phyloP scores from a whole-genome alignment of 1,140 invertebrate species.

The Polypedilum pembai region DNA sequence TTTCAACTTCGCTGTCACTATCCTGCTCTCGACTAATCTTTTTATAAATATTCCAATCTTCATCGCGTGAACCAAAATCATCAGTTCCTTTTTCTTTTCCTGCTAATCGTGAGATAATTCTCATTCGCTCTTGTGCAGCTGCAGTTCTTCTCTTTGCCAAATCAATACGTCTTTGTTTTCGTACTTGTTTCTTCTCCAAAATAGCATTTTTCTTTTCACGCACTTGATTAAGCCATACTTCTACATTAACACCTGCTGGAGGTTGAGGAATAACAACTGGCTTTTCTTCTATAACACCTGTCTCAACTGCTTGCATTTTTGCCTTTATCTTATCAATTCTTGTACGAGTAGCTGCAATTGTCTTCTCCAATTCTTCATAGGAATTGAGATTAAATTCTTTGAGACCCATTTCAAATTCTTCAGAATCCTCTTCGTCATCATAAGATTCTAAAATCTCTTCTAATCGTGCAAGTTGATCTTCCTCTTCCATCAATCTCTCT shows the following conservation, averaged over 20 bases:
- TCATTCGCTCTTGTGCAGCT: conserved; percentile 87
- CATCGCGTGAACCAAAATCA: conserved; percentile 86
- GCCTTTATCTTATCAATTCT: conserved; percentile 73
- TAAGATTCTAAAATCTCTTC: conserved; percentile 49
- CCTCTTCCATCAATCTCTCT: conserved; percentile 77
- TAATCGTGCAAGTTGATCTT: conserved; percentile 74
- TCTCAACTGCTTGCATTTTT: conserved; percentile 64
- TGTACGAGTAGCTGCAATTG: conserved; percentile 62
- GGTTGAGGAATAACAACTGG: conserved; percentile 41
- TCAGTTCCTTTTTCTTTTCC: conserved; percentile 78
- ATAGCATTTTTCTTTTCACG: conserved; percentile 57
- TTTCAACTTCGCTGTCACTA: conserved; percentile 85
- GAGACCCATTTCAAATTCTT: conserved; percentile 48
- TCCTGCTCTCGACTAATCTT: conserved; percentile 70
- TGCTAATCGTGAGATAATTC: conserved; percentile 83
- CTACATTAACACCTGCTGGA: conserved; percentile 45
- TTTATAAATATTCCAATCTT: conserved; percentile 95
- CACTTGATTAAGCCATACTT: conserved; percentile 58
- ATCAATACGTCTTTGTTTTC: conserved; percentile 73
- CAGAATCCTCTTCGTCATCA: conserved; percentile 35
- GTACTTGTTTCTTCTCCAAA: conserved; percentile 56
- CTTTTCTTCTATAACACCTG: conserved; percentile 47
- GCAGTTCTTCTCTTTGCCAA: conserved; percentile 82
- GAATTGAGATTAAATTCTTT: conserved; percentile 52
- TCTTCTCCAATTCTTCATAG: conserved; percentile 53